Evolutionary conservation across 1,140 invertebrate species (phyloP).

Genomic region (Chironomus striatipennis): DNA sequence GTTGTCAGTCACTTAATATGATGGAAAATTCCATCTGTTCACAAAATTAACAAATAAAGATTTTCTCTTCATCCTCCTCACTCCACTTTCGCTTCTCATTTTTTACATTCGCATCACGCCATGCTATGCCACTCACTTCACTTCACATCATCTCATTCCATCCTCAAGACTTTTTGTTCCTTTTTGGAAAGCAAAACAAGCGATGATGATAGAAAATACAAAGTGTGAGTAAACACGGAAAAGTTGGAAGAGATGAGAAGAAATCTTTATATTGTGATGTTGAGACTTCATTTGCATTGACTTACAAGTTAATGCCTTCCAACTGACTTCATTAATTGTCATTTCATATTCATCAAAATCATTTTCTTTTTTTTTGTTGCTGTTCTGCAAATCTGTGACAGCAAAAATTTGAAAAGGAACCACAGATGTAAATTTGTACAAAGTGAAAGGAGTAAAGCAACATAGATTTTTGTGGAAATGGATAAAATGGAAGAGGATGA

Average conservation of each 20-base stretch:
- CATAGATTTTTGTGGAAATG: not conserved
- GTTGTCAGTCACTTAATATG: slow-evolving; percentile 21
- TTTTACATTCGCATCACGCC: not conserved
- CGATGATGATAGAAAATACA: no score
- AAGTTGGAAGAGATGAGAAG: no score
- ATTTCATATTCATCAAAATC: not conserved
- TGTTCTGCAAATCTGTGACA: not conserved
- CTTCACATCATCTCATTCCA: not conserved
- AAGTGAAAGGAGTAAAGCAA: not conserved
- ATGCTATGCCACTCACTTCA: not conserved
- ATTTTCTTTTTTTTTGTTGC: no score
- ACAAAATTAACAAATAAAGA: slow-evolving; percentile 20
- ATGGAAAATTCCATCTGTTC: slow-evolving; percentile 18
- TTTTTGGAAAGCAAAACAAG: not conserved
- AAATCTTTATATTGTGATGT: no score
- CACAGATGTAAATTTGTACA: not conserved
- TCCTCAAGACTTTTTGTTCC: not conserved
- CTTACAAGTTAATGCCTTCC: not conserved
- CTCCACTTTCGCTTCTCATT: not conserved
- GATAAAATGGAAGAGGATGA: not conserved
- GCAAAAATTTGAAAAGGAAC: not conserved
- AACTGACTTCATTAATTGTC: not conserved
- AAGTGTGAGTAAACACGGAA: no score
- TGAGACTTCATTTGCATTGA: not conserved
- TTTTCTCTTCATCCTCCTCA: not conserved